Base-by-base conservation (phyloP, 1,140 invertebrate genomes). In the Anoplophora glabripennis region DNA sequence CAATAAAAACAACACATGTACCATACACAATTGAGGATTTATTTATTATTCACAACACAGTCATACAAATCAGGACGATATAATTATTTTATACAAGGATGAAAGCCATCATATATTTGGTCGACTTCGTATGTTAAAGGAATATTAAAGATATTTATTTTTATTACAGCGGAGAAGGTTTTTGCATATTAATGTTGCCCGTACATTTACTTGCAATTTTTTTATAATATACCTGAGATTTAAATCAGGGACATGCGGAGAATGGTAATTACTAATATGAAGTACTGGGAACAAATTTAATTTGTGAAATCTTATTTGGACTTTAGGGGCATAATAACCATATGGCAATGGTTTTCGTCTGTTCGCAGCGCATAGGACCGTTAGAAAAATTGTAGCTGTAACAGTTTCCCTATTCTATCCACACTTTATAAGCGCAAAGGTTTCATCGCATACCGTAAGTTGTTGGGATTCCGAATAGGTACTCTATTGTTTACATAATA, bases 71-170 rank as follows among this genome's bases (percentile, higher is more conserved):
- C 47, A 49, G 47, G 28, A 49, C 35, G 21, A 62, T 41, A 58
- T 49, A 57, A 46, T 46, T 33, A 40, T 34, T 42, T 61, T 38
- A 12, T 41, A 45, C 15, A 34, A 15, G 14, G 35, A 58, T 62
- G 45, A 53, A 49, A 52, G 36, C 42, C 40, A 40, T 45, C 53
- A 48, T 58, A 53, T 55, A 62, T 51, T 52, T 62, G 55, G 54
- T 57, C 54, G 40, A 58, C 47, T 49, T 49, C 47, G 33, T 42
- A 62, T 53, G 42, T 35, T 42, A 15, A 14, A 51, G 42, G 60
- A 62, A 62, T 62, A 62, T 46, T 58, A 58, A 62, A 62, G 11
- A 36, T 35, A 62, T 53, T 53, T 57, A 57, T 51, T 62, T 62
- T 62, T 58, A 57, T 57, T 44, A 61, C 46, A 51, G 34, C 9